A percentile compares a stretch with the other conserved stretches of the same genome.
phyloP scores from a whole-genome alignment of 2,113 vertebrate genomes.

The Cyanoderma ruficeps region DNA sequence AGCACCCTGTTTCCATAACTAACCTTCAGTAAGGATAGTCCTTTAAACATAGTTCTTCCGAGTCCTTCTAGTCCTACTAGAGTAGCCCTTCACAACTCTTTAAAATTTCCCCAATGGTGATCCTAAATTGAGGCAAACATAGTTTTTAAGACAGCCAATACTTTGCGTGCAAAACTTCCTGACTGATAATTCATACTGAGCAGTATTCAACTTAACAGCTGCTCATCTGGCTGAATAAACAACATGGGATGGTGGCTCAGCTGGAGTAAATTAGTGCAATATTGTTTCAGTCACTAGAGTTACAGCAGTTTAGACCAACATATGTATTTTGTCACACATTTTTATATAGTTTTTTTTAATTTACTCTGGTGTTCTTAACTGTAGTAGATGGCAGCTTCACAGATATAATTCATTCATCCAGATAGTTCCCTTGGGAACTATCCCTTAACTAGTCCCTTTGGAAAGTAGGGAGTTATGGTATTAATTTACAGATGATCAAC shows the following conservation, averaged over 20 bases:
- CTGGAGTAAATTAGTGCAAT: not conserved
- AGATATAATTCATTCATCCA: not conserved
- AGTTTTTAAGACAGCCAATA: not conserved
- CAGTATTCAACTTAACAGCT: not conserved
- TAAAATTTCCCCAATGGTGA: not conserved
- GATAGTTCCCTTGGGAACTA: not conserved
- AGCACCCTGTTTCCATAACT: not conserved
- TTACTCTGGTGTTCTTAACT: not conserved
- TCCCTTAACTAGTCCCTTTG: not conserved
- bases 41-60: not conserved
- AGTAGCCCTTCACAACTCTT: not conserved
- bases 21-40: not conserved
- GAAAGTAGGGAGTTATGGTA: not conserved
- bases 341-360: not conserved
- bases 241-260: not conserved
- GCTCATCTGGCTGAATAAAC: slow-evolving; percentile 18
- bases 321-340: not conserved
- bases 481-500: not conserved
- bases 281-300: not conserved
- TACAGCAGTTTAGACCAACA: not conserved
- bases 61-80: too few relatives aligned
- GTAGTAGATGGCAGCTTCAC: not conserved
- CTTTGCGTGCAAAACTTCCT: not conserved
- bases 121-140: not conserved
- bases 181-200: not conserved